Evolutionary conservation across 2,797 vertebrate species (phyloP), one percentile per base, ranked within the genome.

Genomic region (Decapterus maruadsi): DNA sequence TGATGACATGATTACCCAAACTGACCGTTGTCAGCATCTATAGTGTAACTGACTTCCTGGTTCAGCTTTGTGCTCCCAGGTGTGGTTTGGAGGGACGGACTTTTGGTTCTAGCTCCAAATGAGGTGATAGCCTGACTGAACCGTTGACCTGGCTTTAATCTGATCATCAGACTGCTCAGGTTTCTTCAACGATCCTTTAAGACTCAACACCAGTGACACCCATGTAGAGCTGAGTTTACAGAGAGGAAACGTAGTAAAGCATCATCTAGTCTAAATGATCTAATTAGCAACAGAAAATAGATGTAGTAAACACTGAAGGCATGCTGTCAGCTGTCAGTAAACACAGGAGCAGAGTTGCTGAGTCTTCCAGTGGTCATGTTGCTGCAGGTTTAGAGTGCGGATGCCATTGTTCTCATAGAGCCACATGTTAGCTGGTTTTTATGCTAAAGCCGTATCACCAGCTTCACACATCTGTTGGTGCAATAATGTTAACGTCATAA

Each of bases 401-500:
- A 74, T 58, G 17, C 62, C 51, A 66, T 86, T 85, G 84, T 89
- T 87, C 84, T 46, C 56, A 10, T 14, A 0, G 1, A 65, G 36
- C 71, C 71, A 78, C 77, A 82, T 75, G 80, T 80, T 60, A 40
- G 62, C 64, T n/a, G 16, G 12, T 69, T 72, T 64, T 67, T 36
- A 54, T 40, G 60, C 72, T 61, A 26, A 72, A 77, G 46, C 48
- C 62, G 67, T 43, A 74, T 75, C 68, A n/a, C 60, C 13, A 16
- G 65, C 80, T 78, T 82, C 79, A 55, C 75, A 80, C 77, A 81
- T 88, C 82, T 81, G 84, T 53, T 48, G 58, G 45, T 56, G 40
- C 51, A 31, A 73, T 78, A 67, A 84, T 72, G 72, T 67, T 8
- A 51, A 29, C 6, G 57, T 65, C 46, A 45, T 78, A 8, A 48